Evolutionary conservation across 2,797 vertebrate genomes (phyloP).

Genomic region (Kryptolebias ocellatus): DNA sequence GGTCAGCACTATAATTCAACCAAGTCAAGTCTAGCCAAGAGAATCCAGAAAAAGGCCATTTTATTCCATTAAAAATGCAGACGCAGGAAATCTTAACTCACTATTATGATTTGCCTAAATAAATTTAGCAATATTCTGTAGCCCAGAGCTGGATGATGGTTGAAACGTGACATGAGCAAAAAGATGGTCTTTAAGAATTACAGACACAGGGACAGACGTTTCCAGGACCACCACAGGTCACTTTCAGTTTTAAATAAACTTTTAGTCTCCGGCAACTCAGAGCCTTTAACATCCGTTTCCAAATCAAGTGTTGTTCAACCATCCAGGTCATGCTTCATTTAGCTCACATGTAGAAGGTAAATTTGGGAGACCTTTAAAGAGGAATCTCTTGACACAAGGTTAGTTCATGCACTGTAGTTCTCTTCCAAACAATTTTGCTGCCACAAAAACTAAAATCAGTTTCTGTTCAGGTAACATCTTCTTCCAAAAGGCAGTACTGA

Average conservation of each 20-base stretch:
- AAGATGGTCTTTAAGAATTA: background rate
- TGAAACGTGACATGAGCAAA: background rate
- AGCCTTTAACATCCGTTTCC: background rate
- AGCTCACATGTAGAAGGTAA: background rate
- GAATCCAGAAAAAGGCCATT: background rate
- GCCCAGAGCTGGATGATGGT: background rate
- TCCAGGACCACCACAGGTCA: background rate
- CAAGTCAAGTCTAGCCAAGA: background rate
- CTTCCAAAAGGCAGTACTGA: too few species aligned
- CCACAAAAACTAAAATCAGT: too few species aligned
- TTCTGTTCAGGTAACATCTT: too few species aligned
- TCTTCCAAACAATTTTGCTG: too few species aligned
- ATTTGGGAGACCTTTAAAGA: background rate
- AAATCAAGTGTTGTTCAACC: background rate
- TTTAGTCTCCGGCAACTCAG: background rate
- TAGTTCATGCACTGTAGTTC: background rate
- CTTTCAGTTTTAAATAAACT: background rate
- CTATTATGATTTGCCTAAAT: background rate
- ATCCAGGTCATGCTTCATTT: background rate
- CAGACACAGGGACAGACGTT: background rate
- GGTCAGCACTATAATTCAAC: background rate
- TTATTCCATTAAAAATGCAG: background rate
- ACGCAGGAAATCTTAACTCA: background rate
- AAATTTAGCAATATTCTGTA: background rate
- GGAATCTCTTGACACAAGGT: background rate